Evolutionary conservation across 2,797 vertebrate genomes (phyloP).

Genomic region (Poecilia velifera): DNA sequence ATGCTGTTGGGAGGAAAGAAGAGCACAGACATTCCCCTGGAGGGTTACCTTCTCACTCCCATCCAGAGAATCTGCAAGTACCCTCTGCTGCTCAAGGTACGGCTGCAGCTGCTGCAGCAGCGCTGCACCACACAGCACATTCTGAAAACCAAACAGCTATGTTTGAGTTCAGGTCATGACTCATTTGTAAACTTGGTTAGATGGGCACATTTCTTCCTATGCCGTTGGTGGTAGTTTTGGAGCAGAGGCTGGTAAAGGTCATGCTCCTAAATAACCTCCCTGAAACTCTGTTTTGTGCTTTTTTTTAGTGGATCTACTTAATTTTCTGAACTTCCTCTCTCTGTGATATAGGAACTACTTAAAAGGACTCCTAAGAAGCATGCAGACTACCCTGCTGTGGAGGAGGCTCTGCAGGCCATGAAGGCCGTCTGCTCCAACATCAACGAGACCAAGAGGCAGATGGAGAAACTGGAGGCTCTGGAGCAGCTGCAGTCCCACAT

Average conservation of each 20-base stretch:
- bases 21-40: conserved; percentile 95
- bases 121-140: not conserved
- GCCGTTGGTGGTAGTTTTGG: not conserved
- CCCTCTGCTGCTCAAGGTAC: conserved; percentile 95
- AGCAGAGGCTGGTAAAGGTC: conserved; percentile 9
- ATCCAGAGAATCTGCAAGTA: conserved; percentile 99
- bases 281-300: not conserved
- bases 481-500: conserved; percentile 98
- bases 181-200: conserved; percentile 12
- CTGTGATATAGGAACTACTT: conserved; percentile 86
- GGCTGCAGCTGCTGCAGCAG: not conserved
- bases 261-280: not conserved
- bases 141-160: not conserved
- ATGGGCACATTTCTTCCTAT: not conserved
- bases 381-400: conserved; percentile 90
- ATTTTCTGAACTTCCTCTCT: conserved; percentile 3
- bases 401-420: conserved; percentile 95
- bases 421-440: conserved; percentile 98
- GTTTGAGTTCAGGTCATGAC: not conserved
- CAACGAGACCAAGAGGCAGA: conserved; percentile 98
- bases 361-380: conserved; percentile 97
- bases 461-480: conserved; percentile 98
- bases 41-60: conserved; percentile 95
- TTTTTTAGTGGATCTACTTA: not conserved
- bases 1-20: conserved; percentile 98